These are phyloP conservation scores for Chaitophorus viminalis DNA, from an alignment of 2,888 invertebrate genomes.

Conservation along the genomic window DNA sequence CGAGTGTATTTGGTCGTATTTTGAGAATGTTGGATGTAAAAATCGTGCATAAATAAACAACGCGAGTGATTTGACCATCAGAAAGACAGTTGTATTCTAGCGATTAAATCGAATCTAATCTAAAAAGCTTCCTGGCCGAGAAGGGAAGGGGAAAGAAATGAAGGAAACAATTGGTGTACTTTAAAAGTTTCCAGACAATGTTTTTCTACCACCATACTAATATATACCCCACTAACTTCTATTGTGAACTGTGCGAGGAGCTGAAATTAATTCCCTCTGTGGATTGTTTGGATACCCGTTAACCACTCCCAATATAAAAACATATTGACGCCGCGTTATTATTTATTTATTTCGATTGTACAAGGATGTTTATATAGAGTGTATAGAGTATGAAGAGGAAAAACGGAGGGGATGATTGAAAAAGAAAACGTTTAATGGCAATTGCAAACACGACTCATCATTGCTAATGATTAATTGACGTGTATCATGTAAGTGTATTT, in stretches of 20 bases:
- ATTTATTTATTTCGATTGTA: conserved; percentile 8
- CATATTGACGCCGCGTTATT: not conserved
- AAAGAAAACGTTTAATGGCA: not conserved
- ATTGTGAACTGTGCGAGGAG: not conserved
- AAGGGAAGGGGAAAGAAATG: not conserved
- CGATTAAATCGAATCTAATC: conserved; percentile 16
- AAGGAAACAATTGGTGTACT: conserved; percentile 15
- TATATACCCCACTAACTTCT: not conserved
- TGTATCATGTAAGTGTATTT: not conserved
- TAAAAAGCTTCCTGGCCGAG: not conserved
- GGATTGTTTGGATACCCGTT: conserved; percentile 14
- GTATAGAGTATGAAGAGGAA: too few species aligned
- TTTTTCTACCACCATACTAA: not conserved
- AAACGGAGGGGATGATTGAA: not conserved
- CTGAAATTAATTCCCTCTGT: conserved; percentile 13
- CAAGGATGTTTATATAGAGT: too few species aligned
- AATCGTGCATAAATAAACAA: too few species aligned
- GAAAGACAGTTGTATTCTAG: not conserved
- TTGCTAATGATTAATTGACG: not conserved
- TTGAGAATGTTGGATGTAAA: not conserved
- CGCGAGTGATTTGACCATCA: not conserved
- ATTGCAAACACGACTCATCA: not conserved
- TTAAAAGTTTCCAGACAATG: conserved; percentile 1
- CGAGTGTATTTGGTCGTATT: not conserved
- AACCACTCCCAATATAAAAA: not conserved